phyloP scores from a whole-genome alignment of 2,888 invertebrate genomes.

The Carcina quercana region DNA sequence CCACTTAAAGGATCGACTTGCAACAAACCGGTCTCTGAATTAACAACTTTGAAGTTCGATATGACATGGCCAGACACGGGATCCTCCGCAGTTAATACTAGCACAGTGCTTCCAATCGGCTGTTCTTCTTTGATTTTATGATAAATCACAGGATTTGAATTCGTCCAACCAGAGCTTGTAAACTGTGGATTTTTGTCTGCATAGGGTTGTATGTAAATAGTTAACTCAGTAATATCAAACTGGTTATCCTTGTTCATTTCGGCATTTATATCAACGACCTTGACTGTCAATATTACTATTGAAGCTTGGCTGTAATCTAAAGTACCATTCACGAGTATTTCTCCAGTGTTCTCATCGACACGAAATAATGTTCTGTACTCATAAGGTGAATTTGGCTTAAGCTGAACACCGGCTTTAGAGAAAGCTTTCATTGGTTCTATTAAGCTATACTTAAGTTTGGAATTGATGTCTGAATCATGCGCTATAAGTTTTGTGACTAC shows the following conservation, averaged over 20 bases:
- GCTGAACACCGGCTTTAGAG: constrained; percentile 82
- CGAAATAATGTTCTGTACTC: constrained; percentile 80
- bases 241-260: constrained; percentile 78
- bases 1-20: constrained; percentile 80
- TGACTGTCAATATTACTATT: constrained; percentile 81
- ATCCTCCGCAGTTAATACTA: constrained; percentile 81
- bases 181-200: constrained; percentile 85
- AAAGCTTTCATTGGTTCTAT: constrained; percentile 80
- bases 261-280: constrained; percentile 82
- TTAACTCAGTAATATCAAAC: constrained; percentile 79
- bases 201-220: constrained; percentile 85
- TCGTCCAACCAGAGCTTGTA: constrained; percentile 82
- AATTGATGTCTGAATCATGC: constrained; percentile 80
- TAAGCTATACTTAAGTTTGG: constrained; percentile 80
- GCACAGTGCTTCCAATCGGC: constrained; percentile 81
- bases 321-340: constrained; percentile 78
- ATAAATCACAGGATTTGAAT: constrained; percentile 78
- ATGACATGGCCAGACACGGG: constrained; percentile 78
- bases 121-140: constrained; percentile 84
- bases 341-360: constrained; percentile 81
- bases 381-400: constrained; percentile 75
- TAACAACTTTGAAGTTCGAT: constrained; percentile 74
- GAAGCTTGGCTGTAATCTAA: constrained; percentile 84
- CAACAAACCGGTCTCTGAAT: constrained; percentile 69
- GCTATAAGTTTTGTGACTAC: constrained; percentile 79